Evolutionary conservation across 2,797 vertebrate genomes (phyloP), one percentile per base, ranked within the genome.

Genomic region (Loriculus beryllinus): DNA sequence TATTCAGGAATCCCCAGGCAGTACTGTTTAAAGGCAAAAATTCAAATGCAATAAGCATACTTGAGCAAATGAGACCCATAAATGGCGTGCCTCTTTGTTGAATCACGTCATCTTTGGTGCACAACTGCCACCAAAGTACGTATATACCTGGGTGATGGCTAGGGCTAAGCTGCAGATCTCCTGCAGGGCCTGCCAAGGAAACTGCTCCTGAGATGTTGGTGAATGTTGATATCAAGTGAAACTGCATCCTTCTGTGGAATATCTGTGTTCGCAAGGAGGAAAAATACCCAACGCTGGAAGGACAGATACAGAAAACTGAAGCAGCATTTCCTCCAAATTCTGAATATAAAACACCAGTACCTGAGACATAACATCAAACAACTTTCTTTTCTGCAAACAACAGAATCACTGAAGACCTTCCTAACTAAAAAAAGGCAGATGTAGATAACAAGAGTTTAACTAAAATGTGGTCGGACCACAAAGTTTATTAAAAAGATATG

Each of bases 11-110:
- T 31, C 8, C 31, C 18, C 6, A 47, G 40, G 14, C 14, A 52
- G 45, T 48, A 15, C 14, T 6, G 18, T 60, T 83, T 45, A 81
- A 64, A 82, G 33, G 47, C 47, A 86, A 86, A 88, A 86, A 59
- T 76, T 62, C 25, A 42, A 31, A 47, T 40, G 28, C 33, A 59
- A 19, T 65, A 51, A 94, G 48, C 8, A 10, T 35, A 20, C 3
- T 49, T 56, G 48, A 85, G 28, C 26, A 74, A 84, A 47, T 2
- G 4, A 90, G 39, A 68, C 28, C 17, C 59, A 57, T 65, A 88
- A 88, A 78, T 37, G 13, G 1, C 14, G 75, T 37, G 7, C 49
- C 23, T 18, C 0, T 0, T 12, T 43, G 19, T 29, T 65, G n/a
- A 79, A 74, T 59, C 17, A 7, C 45, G 3, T 26, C 17, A 8